A percentile compares a stretch with the other conserved stretches of the same genome.
phyloP scores from a whole-genome alignment of 2,113 vertebrate species.

The Cynoglossus semilaevis region DNA sequence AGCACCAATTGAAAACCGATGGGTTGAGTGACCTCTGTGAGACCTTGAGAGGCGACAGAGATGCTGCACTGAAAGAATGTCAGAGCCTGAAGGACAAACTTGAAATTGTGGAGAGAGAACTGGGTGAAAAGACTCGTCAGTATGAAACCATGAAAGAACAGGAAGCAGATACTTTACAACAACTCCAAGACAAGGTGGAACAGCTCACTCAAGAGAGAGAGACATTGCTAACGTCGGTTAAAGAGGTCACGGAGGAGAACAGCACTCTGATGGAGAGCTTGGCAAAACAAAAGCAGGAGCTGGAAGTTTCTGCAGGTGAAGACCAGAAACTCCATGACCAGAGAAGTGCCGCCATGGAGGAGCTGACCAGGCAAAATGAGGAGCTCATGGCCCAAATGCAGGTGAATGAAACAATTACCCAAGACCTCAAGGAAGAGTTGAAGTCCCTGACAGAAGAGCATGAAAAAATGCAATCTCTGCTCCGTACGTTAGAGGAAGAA shows the following conservation, averaged over 20 bases:
- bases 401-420: constrained; percentile 72
- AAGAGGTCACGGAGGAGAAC: constrained; percentile 77
- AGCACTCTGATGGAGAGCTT: constrained; percentile 77
- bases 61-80: constrained; percentile 80
- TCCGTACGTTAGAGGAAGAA: constrained; percentile 60
- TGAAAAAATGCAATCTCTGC: constrained; percentile 57
- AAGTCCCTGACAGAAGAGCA: constrained; percentile 69
- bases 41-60: constrained; percentile 79
- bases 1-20: constrained; percentile 69
- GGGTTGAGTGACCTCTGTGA: constrained; percentile 79
- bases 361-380: constrained; percentile 76
- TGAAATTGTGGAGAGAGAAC: constrained; percentile 81
- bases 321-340: constrained; percentile 60
- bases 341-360: constrained; percentile 43
- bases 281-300: constrained; percentile 69
- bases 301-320: constrained; percentile 59
- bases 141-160: constrained; percentile 87
- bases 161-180: constrained; percentile 77
- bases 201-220: constrained; percentile 81
- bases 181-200: constrained; percentile 83
- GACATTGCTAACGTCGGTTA: constrained; percentile 71
- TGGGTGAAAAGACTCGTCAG: constrained; percentile 84
- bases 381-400: constrained; percentile 65
- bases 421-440: constrained; percentile 76
- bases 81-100: constrained; percentile 81